Evolutionary conservation across 2,888 invertebrate species (phyloP), one percentile per base, ranked within the genome.

Genomic region (Caenorhabditis sp.): DNA sequence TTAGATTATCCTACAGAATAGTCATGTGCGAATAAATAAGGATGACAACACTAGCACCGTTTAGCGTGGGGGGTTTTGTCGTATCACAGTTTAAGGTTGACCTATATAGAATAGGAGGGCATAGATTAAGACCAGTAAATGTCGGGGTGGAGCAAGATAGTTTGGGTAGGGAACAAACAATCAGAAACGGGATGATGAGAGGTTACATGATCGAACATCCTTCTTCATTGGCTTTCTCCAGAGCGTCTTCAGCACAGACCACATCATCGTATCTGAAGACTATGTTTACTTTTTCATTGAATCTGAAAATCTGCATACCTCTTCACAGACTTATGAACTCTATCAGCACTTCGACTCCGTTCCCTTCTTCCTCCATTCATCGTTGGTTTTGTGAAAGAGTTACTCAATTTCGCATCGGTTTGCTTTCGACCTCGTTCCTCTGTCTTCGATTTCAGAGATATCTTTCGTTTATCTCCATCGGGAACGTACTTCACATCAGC

Each of bases 261-360:
- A 83, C 80, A 38, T 83, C 79, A 59, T 84, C 80, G 41, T 80
- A 84, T 70, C 80, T 83, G 75, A 22, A 83, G 47, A 56, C 28
- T 49, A 24, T 35, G 4, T 24, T 38, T 8, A 68, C 51, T 28
- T 10, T 61, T 7, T 14, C 38, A 14, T 28, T 19, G 19, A n/a
- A 0, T 49, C 12, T 19, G 12, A 22, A 47, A 24, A 72, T 0
- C 8, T 8, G 4, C n/a, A 24, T 51, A 82, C 82, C 73, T 77
- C 31, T 74, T 82, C 7, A 82, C 74, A n/a, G 66, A 58, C 56
- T 70, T 64, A 58, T 82, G 70, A 41, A 77, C 77, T 56, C 86
- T 61, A 51, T 86, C 86, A 7, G 82, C 85, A 81, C 86, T 86
- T 22, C 85, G 77, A 59, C 86, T 86, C 12, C 86, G 38, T 41